These are phyloP conservation scores for Drosophila pallidifrons DNA, from an alignment of 1,140 invertebrate species.

Conservation along the genomic window DNA sequence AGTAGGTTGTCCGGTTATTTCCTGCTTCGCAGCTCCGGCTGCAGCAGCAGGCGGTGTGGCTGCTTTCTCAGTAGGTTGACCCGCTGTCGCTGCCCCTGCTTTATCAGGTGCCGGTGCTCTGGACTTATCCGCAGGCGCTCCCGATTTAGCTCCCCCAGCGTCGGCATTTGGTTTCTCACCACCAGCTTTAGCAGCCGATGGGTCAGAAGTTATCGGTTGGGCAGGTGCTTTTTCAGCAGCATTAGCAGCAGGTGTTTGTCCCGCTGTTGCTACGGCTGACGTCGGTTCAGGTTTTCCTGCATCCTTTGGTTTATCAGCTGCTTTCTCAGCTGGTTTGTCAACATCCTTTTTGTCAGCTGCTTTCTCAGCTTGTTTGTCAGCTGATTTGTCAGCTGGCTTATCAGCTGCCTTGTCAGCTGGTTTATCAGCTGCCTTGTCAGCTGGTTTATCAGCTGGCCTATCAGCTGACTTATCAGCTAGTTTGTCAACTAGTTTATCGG, in stretches of 20 bases:
- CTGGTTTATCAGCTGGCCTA: neutral
- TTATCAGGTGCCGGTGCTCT: too few species aligned
- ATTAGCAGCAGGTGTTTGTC: neutral
- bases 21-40: too few species aligned
- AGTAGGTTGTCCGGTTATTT: neutral
- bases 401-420: slow-evolving; percentile 2
- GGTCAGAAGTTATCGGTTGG: neutral
- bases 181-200: neutral
- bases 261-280: neutral
- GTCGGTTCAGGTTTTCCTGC: neutral
- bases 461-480: neutral
- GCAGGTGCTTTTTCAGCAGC: neutral
- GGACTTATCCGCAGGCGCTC: too few species aligned
- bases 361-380: neutral
- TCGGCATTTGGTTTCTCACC: neutral
- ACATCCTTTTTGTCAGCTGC: slow-evolving; percentile 1
- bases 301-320: neutral
- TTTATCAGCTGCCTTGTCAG: neutral
- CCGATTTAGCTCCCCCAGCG: too few species aligned
- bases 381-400: neutral
- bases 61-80: neutral
- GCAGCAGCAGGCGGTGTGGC: too few species aligned
- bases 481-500: neutral
- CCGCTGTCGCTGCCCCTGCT: too few species aligned
- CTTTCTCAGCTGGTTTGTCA: neutral